Evolutionary conservation across 2,888 invertebrate genomes (phyloP).

Genomic region (Hydriomena furcata): DNA sequence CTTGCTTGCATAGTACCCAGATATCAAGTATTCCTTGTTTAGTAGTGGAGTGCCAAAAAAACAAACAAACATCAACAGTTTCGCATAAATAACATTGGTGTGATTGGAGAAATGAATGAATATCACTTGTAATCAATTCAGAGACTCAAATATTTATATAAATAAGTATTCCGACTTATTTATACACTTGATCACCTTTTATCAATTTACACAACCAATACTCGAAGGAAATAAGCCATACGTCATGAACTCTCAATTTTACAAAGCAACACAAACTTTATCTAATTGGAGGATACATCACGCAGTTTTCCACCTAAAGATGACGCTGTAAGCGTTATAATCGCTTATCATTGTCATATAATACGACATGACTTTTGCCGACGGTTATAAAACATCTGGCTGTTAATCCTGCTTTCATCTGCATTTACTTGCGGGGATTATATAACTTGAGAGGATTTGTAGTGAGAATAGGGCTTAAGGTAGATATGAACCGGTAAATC

Average conservation of each 20-base stretch:
- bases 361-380: conserved; percentile 33
- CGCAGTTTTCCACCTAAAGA: conserved; percentile 14
- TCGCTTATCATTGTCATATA: conserved; percentile 10
- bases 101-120: too few species aligned
- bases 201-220: conserved; percentile 27
- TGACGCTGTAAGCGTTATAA: conserved; percentile 12
- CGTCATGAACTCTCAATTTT: conserved; percentile 21
- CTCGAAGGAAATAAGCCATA: conserved; percentile 23
- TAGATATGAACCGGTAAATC: conserved; percentile 7
- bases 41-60: too few species aligned
- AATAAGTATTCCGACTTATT: too few species aligned
- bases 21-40: too few species aligned
- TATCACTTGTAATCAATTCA: too few species aligned
- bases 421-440: conserved; percentile 42
- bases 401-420: conserved; percentile 43
- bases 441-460: conserved; percentile 28
- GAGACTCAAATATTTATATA: too few species aligned
- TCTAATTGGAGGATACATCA: conserved; percentile 33
- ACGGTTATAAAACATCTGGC: conserved; percentile 44
- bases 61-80: too few species aligned
- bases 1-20: too few species aligned
- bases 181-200: too few species aligned
- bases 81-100: too few species aligned
- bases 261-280: conserved; percentile 27
- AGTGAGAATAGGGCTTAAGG: conserved; percentile 3